These are phyloP conservation scores for Grammomys dolichurus DNA, from an alignment of 2,113 vertebrate species.

Conservation along the genomic window DNA sequence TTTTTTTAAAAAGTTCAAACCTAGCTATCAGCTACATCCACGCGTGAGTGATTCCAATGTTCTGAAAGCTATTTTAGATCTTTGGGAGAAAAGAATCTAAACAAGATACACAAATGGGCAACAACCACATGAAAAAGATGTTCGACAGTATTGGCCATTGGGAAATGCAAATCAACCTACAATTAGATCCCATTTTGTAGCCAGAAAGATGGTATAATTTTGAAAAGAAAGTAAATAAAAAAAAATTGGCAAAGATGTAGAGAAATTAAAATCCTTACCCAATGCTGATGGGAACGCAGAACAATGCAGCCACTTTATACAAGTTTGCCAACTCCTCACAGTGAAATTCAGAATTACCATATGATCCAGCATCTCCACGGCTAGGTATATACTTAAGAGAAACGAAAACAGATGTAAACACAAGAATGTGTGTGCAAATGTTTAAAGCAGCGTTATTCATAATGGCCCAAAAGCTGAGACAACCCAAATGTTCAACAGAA, in stretches of 20 bases:
- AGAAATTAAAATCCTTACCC: not conserved
- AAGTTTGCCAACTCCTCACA: not conserved
- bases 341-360: not conserved
- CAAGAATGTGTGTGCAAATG: not conserved
- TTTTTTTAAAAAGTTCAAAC: not conserved
- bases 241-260: constrained; percentile 22
- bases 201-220: not conserved
- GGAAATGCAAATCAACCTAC: constrained; percentile 7
- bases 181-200: constrained; percentile 2
- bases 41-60: not conserved
- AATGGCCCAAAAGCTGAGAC: not conserved
- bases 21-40: constrained; percentile 42
- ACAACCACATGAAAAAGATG: constrained; percentile 47
- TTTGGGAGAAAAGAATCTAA: not conserved
- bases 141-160: not conserved
- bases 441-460: not conserved
- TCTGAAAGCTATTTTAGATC: not conserved
- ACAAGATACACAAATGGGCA: not conserved
- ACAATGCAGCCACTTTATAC: not conserved
- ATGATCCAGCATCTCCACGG: not conserved
- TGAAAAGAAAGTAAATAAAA: constrained; percentile 4
- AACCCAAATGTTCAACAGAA: not conserved
- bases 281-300: not conserved
- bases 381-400: not conserved
- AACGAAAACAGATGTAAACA: not conserved